Base-by-base conservation (phyloP, 2,797 vertebrate genomes). In the Eulemur rubriventer region DNA sequence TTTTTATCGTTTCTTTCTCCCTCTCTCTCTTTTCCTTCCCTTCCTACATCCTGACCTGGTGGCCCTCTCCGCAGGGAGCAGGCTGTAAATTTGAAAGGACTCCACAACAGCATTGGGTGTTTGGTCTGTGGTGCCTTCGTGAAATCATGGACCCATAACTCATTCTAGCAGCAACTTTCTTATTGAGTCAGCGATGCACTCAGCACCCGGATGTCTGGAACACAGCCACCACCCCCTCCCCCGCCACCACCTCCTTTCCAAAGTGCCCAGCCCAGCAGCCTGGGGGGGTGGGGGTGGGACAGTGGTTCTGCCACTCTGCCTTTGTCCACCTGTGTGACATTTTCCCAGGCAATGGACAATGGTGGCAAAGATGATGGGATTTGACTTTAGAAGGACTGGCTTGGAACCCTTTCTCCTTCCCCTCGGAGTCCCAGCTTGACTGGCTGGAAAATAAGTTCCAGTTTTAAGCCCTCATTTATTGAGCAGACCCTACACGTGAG, bases 111-210 rank as follows among this genome's bases (percentile, higher is more conserved):
- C 88, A 73, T 0, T 73, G 84, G 35, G 55, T 70, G 46, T 90
- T 95, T 85, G 85, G 76, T 88, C 94, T 94, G 85, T 16, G 41
- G 82, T 20, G 20, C 75, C 79, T 96, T 76, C 4, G 0, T 50
- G 80, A 94, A 93, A 88, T 89, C 67, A 52, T 33, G 78, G 82
- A 87, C 79, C 84, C 86, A 52, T 94, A 93, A 87, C 78, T 96
- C 91, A 94, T 75, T 93, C 50, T 22, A 89, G 24, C 55, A 93
- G 41, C 22, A 69, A 55, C 81, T 81, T 76, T 81, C 65, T 59
- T 63, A 38, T 91, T 28, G 46, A 95, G 63, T 65, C 55, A 76
- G 89, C 65, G 28, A 41, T 7, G 0, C 10, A 7, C 30, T 69
- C 10, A 12, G 85, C 43, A 83, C 30, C 16, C 17, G 7, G 43